Evolutionary conservation across 2,113 vertebrate species (phyloP), one percentile per base, ranked within the genome.

Genomic region (Cebidichthys violaceus): DNA sequence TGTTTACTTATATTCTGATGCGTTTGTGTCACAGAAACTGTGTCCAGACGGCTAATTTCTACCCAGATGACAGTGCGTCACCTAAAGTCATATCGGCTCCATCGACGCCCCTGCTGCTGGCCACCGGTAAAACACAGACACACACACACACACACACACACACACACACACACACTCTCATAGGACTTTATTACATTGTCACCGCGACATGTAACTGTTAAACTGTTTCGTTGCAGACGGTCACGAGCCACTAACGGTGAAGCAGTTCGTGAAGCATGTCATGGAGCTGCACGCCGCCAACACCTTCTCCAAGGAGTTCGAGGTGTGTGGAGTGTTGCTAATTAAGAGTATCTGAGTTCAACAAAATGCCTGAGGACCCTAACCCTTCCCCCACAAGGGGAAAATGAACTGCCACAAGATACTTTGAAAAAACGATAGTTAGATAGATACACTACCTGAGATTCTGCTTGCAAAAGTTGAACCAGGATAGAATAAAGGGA

Each of bases 231-330:
- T 94, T 85, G 69, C 95, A 99, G 98, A 99, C 83, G 97, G 97
- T 88, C 95, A 97, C 83, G 97, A 97, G 96, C 96, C 97, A 65
- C 95, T 99, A 94, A 95, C 97, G 70, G 94, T 98, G 94, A 99
- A 97, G 90, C 96, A 99, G 92, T 99, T 99, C 92, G 97, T 97
- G 90, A 98, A 97, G 89, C 98, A 98, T 66, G 97, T 98, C 87
- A 95, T 96, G 93, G 97, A 98, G 84, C 97, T 99, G 86, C 97
- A 99, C 95, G 89, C 94, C 94, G 97, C 93, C 93, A 97, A 93
- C 96, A 96, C 95, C 29, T 99, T 99, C 95, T 95, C 95, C 90
- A 97, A 97, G 94, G 98, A 99, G 95, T 99, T 99, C 94, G 97
- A 99, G 98, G 98, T 99, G 95, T 0, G 71, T 81, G 6, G 1